Evolutionary conservation across 2,888 invertebrate genomes (phyloP).

Genomic region (Torymus texanus): DNA sequence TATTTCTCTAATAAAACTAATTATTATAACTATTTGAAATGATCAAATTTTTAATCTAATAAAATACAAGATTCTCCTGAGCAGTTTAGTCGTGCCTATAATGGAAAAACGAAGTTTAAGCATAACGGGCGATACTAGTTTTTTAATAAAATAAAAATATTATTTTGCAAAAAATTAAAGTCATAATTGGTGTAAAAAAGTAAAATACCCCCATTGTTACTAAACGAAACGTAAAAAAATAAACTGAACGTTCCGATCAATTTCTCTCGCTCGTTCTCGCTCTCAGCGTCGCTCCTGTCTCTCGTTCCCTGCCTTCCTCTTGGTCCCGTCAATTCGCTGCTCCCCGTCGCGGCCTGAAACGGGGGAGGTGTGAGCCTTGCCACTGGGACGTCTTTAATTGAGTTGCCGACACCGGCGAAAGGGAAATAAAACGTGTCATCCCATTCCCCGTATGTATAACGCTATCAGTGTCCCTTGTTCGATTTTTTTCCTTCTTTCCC

Average conservation of each 20-base stretch:
- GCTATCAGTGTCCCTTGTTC: conserved; percentile 36
- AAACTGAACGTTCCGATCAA: conserved; percentile 17
- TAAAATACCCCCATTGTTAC: too few relatives aligned
- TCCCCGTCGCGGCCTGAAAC: conserved; percentile 34
- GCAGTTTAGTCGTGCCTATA: too few relatives aligned
- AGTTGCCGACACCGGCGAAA: conserved; percentile 70
- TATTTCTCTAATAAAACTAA: too few relatives aligned
- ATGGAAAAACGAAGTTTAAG: too few relatives aligned
- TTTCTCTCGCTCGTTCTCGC: background rate
- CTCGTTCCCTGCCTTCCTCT: background rate
- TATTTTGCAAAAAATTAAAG: too few relatives aligned
- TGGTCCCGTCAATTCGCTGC: conserved; percentile 47
- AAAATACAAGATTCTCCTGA: too few relatives aligned
- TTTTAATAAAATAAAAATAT: too few relatives aligned
- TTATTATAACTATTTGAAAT: too few relatives aligned
- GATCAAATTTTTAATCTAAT: too few relatives aligned
- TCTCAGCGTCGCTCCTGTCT: background rate
- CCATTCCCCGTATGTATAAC: conserved; percentile 38
- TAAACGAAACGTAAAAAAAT: background rate
- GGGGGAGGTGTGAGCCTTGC: conserved; percentile 59
- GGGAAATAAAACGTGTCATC: conserved; percentile 70
- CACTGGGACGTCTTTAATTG: conserved; percentile 75
- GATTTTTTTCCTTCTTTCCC: conserved; percentile 39
- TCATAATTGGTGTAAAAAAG: too few relatives aligned
- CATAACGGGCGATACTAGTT: too few relatives aligned